phyloP scores from a whole-genome alignment of 1,140 invertebrate species.

The Ceratina japonica region DNA sequence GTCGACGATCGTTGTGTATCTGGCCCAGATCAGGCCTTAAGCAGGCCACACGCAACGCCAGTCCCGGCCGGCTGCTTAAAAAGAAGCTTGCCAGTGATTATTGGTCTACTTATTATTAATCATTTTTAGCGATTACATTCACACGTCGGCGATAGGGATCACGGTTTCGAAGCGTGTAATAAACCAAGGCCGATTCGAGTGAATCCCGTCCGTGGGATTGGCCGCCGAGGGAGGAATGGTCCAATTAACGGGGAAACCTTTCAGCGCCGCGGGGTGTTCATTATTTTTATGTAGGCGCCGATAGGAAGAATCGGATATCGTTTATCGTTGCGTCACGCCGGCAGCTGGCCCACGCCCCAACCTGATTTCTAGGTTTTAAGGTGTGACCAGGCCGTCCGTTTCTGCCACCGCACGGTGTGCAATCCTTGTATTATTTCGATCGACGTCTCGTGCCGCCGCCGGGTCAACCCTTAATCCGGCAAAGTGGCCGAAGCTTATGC shows the following conservation, averaged over 20 bases:
- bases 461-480: slow-evolving; percentile 54
- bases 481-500: slow-evolving; percentile 52
- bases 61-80: slow-evolving; percentile 30
- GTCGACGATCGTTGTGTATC: slow-evolving; percentile 64
- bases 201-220: not conserved
- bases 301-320: slow-evolving; percentile 42
- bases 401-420: slow-evolving; percentile 21
- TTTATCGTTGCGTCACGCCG: slow-evolving; percentile 37
- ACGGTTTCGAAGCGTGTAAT: not conserved
- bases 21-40: slow-evolving; percentile 73
- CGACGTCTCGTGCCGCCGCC: slow-evolving; percentile 24
- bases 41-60: slow-evolving; percentile 71
- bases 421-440: slow-evolving; percentile 47
- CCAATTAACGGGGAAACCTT: slow-evolving; percentile 37
- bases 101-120: not conserved
- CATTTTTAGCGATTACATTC: not conserved
- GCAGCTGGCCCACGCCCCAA: slow-evolving; percentile 48
- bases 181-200: not conserved
- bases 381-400: slow-evolving; percentile 63
- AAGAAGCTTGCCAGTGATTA: slow-evolving; percentile 13
- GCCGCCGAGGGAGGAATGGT: not conserved
- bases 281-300: slow-evolving; percentile 38
- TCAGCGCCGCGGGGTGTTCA: slow-evolving; percentile 6
- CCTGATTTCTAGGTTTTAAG: slow-evolving; percentile 68
- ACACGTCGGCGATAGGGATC: not conserved